Conservation (phyloP, 2,888 invertebrate species). For the Eristalis pertinax region DNA sequence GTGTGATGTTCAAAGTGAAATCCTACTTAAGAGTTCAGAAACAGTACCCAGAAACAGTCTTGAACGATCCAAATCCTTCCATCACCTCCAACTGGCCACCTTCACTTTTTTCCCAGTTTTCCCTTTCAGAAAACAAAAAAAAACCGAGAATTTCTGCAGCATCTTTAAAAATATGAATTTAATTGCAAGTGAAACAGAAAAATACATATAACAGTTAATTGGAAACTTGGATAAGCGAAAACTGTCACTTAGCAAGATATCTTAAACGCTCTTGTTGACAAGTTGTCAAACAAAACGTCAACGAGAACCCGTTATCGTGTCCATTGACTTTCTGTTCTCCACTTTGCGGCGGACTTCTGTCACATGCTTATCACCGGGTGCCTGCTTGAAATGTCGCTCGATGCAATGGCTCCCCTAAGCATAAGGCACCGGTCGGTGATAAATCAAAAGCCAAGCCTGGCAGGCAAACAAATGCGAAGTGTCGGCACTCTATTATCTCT, state of each 20-base stretch:
- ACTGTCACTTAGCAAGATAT: not conserved
- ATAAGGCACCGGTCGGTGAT: not conserved
- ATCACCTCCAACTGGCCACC: too few species aligned
- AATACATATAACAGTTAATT: not conserved
- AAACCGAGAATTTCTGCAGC: too few species aligned
- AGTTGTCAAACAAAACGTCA: not conserved
- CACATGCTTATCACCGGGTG: not conserved
- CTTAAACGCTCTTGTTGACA: not conserved
- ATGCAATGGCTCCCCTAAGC: not conserved
- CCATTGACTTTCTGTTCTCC: not conserved
- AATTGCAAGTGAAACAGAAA: not conserved
- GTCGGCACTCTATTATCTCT: not conserved
- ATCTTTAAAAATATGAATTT: not conserved
- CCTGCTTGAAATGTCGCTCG: not conserved
- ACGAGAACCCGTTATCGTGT: not conserved
- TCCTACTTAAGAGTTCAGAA: too few species aligned
- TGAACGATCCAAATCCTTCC: too few species aligned
- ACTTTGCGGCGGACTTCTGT: not conserved
- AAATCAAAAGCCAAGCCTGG: not conserved
- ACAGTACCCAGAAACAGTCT: too few species aligned
- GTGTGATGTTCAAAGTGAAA: too few species aligned
- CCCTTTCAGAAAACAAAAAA: too few species aligned
- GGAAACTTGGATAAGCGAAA: not conserved
- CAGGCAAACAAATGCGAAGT: not conserved
- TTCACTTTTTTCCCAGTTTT: too few species aligned